These are phyloP conservation scores for Spea bombifrons DNA, from an alignment of 2,113 vertebrate species.

Conservation along the genomic window DNA sequence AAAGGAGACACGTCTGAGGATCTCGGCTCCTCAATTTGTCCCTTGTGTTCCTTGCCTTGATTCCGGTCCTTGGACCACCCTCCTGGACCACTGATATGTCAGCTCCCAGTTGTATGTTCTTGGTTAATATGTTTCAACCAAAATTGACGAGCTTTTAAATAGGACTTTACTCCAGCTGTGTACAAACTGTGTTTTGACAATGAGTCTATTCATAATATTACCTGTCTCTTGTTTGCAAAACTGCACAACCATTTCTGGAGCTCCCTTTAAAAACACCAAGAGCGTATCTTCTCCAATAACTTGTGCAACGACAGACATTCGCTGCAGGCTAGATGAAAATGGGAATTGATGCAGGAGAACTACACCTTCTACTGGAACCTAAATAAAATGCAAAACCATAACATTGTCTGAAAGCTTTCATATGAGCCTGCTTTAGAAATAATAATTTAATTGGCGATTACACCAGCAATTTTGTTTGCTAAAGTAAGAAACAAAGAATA, in stretches of 20 bases:
- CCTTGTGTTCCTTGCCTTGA: too few relatives aligned
- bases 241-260: conserved; percentile 65
- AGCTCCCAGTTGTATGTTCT: too few relatives aligned
- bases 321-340: conserved; percentile 70
- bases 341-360: conserved; percentile 51
- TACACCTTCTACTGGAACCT: conserved; percentile 65
- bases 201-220: conserved; percentile 25
- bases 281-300: conserved; percentile 59
- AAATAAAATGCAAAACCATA: background rate
- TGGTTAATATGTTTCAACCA: background rate
- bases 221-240: conserved; percentile 70
- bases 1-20: too few relatives aligned
- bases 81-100: too few relatives aligned
- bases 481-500: too few relatives aligned
- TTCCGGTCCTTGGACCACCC: too few relatives aligned
- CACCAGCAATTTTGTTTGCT: too few relatives aligned
- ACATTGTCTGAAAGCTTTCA: too few relatives aligned
- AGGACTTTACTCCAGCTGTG: background rate
- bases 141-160: background rate
- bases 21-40: too few relatives aligned
- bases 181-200: background rate
- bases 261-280: conserved; percentile 68
- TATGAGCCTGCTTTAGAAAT: background rate
- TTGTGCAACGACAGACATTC: conserved; percentile 72
- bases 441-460: too few relatives aligned